Evolutionary conservation across 2,113 vertebrate genomes (phyloP), one percentile per base, ranked within the genome.

Genomic region (Indri indri): DNA sequence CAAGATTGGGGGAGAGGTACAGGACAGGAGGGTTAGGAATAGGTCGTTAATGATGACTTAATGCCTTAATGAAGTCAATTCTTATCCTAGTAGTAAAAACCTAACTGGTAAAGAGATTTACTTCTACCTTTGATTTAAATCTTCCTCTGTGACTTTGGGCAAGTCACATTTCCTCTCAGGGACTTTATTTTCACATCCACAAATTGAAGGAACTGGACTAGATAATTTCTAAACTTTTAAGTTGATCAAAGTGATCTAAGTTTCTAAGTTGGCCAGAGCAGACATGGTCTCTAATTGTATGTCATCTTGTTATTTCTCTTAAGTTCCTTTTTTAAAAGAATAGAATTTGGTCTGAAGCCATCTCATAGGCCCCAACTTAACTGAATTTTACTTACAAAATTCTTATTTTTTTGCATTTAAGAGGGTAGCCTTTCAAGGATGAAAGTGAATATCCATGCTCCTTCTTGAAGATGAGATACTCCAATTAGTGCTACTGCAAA

Each of bases 401-500:
- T 13, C 30, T 63, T 80, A n/a, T 20, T 54, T 88, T 20, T 88
- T 84, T 90, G 77, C 32, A 12, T 83, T 73, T 80, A 89, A 65
- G 45, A 83, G n/a, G 18, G 25, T 57, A 71, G 61, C 8, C 3
- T 45, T 96, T 54, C 25, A 52, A 81, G n/a, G 27, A 3, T 7
- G 34, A 42, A 34, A 66, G 18, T 42, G 7, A 89, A 20, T 20
- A 54, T 16, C 52, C 27, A n/a, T 6, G 30, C 20, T 85, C 9
- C 25, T 17, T 74, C 45, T 89, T 86, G 37, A 13, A 76, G 97
- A 18, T 82, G 90, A 93, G 95, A 88, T 59, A 70, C 45, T 86
- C 20, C 22, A 65, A 0, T 97, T 98, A 87, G 95, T 98, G 96
- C 89, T 97, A 90, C 88, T 95, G 50, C 81, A 93, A 63, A 97